A percentile compares a stretch with the other conserved stretches of the same genome.
Evolutionary conservation across 2,797 vertebrate species (phyloP).

Genomic region (Onychomys arenicola): DNA sequence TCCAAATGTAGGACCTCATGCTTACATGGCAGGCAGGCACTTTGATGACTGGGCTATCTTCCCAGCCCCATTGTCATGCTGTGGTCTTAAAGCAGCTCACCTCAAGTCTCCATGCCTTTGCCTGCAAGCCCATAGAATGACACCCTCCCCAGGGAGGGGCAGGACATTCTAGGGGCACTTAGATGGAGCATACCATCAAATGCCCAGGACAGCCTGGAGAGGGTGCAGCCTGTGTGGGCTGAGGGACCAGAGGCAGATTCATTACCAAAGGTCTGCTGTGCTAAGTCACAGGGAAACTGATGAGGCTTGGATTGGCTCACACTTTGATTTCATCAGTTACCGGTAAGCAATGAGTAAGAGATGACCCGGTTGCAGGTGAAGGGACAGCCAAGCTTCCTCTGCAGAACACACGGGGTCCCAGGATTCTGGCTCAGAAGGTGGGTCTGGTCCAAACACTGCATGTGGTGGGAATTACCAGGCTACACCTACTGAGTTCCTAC

Average conservation of each 20-base stretch:
- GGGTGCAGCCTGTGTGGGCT: neutral
- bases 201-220: neutral
- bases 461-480: neutral
- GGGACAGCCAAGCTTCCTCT: fast-evolving
- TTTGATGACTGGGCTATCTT: neutral
- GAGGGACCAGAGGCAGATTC: conserved; percentile 12
- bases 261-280: neutral
- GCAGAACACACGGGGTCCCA: neutral
- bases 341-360: neutral
- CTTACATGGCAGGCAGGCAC: neutral
- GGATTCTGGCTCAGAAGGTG: neutral
- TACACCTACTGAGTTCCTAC: neutral
- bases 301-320: neutral
- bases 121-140: conserved; percentile 20
- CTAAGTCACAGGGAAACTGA: neutral
- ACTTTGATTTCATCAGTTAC: conserved; percentile 41
- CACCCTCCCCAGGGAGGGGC: neutral
- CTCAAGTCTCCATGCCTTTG: neutral
- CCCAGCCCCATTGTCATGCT: no score
- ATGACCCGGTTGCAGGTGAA: neutral
- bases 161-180: conserved; percentile 34
- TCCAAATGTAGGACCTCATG: neutral
- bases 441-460: neutral
- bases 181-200: neutral
- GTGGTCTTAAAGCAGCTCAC: neutral